These are phyloP conservation scores for Athalia circularis DNA, from an alignment of 2,888 invertebrate species.

Conservation along the genomic window DNA sequence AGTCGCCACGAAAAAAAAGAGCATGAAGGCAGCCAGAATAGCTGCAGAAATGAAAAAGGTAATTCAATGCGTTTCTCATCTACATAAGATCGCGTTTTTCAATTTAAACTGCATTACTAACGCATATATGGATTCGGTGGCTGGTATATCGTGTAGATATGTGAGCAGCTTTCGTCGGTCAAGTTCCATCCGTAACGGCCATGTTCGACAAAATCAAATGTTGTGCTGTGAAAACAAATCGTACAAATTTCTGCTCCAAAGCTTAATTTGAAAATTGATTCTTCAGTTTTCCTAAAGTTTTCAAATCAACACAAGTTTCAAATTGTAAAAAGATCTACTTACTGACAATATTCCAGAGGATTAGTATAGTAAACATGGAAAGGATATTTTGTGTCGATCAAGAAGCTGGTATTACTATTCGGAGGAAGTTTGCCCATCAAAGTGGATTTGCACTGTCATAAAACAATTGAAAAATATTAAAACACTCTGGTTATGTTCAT, in stretches of 20 bases:
- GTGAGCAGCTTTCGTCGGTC: constrained; percentile 60
- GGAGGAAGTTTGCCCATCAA: constrained; percentile 57
- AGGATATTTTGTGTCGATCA: constrained; percentile 65
- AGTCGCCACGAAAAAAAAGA: constrained; percentile 40
- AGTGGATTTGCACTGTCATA: constrained; percentile 64
- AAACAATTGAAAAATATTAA: constrained; percentile 44
- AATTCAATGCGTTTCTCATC: background rate
- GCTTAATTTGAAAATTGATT: constrained; percentile 10
- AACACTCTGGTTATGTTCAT: background rate
- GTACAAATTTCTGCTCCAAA: background rate
- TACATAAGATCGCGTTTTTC: background rate
- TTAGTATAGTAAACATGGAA: constrained; percentile 63
- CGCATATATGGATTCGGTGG: constrained; percentile 69
- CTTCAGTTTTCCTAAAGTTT: background rate
- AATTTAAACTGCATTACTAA: constrained; percentile 56
- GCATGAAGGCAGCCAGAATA: constrained; percentile 62
- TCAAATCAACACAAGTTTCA: background rate
- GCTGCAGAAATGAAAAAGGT: constrained; percentile 58
- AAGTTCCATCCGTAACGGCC: constrained; percentile 73
- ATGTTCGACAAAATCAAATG: constrained; percentile 68
- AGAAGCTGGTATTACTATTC: constrained; percentile 60
- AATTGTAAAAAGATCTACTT: constrained; percentile 55
- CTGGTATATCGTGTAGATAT: constrained; percentile 60
- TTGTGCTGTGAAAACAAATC: constrained; percentile 57
- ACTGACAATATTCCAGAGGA: constrained; percentile 61